A percentile compares a stretch with the other conserved stretches of the same genome.
These are phyloP conservation scores for Ciconia stormi DNA, from an alignment of 2,113 vertebrate genomes.

Conservation along the genomic window DNA sequence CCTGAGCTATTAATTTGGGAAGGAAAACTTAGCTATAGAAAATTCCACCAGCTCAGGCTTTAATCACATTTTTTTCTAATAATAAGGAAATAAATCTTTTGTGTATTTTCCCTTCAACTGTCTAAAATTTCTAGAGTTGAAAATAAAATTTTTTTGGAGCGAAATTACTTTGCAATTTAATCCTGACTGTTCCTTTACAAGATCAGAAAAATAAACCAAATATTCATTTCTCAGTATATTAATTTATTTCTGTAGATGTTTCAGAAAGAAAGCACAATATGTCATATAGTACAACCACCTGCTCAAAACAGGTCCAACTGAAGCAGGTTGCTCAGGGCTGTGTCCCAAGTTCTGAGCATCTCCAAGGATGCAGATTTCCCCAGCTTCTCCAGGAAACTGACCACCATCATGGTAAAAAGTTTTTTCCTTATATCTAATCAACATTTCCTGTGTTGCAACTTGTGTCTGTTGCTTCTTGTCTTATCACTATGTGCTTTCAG, in stretches of 20 bases:
- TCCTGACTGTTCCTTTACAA: background rate
- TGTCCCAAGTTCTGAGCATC: background rate
- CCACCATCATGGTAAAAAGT: background rate
- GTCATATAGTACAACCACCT: background rate
- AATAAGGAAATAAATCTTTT: background rate
- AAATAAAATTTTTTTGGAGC: background rate
- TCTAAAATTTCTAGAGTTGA: background rate
- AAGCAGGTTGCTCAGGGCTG: background rate
- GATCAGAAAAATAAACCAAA: background rate
- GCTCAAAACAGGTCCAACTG: background rate
- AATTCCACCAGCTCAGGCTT: background rate
- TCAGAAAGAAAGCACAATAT: background rate
- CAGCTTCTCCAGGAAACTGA: background rate
- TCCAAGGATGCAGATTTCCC: background rate
- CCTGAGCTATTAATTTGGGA: background rate
- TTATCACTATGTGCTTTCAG: background rate
- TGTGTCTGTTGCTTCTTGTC: background rate
- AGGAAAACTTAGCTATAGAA: background rate
- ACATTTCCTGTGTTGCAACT: background rate
- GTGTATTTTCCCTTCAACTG: background rate
- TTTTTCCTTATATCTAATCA: background rate
- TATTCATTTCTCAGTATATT: background rate
- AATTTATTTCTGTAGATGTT: background rate
- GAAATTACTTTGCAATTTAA: background rate
- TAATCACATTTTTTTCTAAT: background rate